A percentile compares a stretch with the other conserved stretches of the same genome.
These are phyloP conservation scores for Perizoma flavofasciatum DNA, from an alignment of 2,888 invertebrate genomes.

Conservation along the genomic window DNA sequence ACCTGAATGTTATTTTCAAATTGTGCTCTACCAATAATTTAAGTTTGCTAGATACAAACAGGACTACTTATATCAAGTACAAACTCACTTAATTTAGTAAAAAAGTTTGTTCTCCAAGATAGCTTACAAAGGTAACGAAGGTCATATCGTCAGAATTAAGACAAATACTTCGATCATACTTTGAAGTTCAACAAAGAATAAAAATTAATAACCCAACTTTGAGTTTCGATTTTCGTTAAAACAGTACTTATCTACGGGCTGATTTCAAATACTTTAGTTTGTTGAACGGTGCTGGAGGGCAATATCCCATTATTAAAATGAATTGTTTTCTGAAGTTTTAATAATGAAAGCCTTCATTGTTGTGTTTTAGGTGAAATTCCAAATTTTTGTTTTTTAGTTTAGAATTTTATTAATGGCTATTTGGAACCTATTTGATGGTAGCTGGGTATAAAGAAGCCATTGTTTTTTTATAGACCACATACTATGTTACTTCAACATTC, in stretches of 20 bases:
- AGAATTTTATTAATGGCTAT: too few relatives aligned
- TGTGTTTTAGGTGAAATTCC: conserved; percentile 51
- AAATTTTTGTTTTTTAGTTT: too few relatives aligned
- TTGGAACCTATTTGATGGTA: too few relatives aligned
- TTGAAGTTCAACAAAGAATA: conserved; percentile 39
- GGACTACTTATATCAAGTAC: too few relatives aligned
- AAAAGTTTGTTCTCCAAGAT: background rate
- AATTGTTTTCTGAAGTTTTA: conserved; percentile 75
- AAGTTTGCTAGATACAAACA: too few relatives aligned
- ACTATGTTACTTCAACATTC: too few relatives aligned
- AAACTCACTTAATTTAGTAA: too few relatives aligned
- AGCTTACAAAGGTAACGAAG: conserved; percentile 1
- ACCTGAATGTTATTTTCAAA: too few relatives aligned
- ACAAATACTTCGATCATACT: conserved; percentile 19
- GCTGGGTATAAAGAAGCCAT: too few relatives aligned
- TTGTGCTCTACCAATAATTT: too few relatives aligned
- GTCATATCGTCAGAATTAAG: conserved; percentile 12
- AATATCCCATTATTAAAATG: conserved; percentile 73
- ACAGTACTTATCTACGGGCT: conserved; percentile 53
- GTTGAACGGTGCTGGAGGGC: conserved; percentile 62
- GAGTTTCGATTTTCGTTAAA: conserved; percentile 67
- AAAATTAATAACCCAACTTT: conserved; percentile 57
- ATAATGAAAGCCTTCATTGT: conserved; percentile 63
- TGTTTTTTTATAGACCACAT: too few relatives aligned
- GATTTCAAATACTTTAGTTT: conserved; percentile 73